Base-by-base conservation (phyloP, 2,113 vertebrate genomes). In the Copsychus sechellarum region DNA sequence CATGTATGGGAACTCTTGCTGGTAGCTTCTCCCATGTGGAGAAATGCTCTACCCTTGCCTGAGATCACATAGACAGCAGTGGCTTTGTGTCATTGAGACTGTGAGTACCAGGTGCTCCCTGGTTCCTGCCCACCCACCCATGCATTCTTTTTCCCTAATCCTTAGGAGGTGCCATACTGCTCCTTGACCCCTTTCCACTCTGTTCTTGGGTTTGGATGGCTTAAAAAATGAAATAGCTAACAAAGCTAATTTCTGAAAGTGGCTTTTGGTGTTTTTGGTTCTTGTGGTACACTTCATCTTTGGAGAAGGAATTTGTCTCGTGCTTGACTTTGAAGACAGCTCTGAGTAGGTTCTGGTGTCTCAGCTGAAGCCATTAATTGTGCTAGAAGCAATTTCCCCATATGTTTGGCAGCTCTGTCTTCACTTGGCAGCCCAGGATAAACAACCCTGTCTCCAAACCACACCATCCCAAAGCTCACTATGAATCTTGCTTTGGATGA, bases 401-500 rank as follows among this genome's bases (percentile, higher is more conserved):
- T 95, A 65, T 94, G 86, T 94, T 92, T 95, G 95, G 94, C 93
- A 95, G 80, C 85, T 88, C 72, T 93, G 72, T 83, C 88, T 81
- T 93, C 45, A 24, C 82, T 96, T 95, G 96, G 95, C 94, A 96
- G 71, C 79, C 43, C 67, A 65, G 85, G 82, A 88, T 93, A 96
- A 96, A 96, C 93, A 96, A 64, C 53, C 60, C 72, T 58, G 76
- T 84, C 86, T 96, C 95, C 90, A 96, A 96, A 96, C 95, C 95
- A 90, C 95, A 96, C 95, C 48, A 78, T 94, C 96, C 82, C 95
- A 90, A 81, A 93, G 88, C 79, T 94, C 86, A 84, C 90, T 64
- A 92, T 96, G 94, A 96, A 96, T 96, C 95, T 96, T 96, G 61
- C 57, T 95, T 96, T 73, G 81, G 95, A 94, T 95, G 88, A 97